phyloP scores from a whole-genome alignment of 2,888 invertebrate genomes.

The Macropis europaea region DNA sequence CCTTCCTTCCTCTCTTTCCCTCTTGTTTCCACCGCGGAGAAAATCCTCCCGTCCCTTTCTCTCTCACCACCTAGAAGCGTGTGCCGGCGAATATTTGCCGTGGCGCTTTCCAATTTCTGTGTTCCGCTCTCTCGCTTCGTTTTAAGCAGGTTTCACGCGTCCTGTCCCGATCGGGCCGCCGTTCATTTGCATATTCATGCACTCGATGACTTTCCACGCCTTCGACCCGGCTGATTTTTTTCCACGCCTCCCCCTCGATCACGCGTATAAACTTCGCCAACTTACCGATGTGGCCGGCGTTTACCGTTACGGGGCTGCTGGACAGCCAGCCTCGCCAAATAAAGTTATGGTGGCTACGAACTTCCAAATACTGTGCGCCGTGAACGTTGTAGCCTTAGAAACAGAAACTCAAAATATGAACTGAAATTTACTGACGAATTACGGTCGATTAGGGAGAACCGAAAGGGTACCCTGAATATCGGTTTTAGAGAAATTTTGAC shows the following conservation, averaged over 20 bases:
- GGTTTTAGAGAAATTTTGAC: too few relatives aligned
- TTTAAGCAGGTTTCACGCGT: constrained; percentile 36
- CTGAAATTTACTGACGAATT: too few relatives aligned
- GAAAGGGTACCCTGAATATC: too few relatives aligned
- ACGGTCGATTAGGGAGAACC: too few relatives aligned
- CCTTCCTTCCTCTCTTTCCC: too few relatives aligned
- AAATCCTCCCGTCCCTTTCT: too few relatives aligned
- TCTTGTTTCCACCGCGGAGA: too few relatives aligned
- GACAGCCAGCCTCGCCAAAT: constrained; percentile 22
- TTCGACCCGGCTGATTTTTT: constrained; percentile 12
- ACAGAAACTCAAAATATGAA: too few relatives aligned
- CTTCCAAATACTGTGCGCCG: constrained; percentile 17
- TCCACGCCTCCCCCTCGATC: neutral
- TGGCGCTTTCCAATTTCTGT: constrained; percentile 62
- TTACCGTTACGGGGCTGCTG: constrained; percentile 38
- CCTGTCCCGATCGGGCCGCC: constrained; percentile 21
- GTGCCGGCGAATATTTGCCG: constrained; percentile 37
- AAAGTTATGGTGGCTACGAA: too few relatives aligned
- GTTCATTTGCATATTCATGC: constrained; percentile 57
- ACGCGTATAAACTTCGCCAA: constrained; percentile 11
- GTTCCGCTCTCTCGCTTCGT: constrained; percentile 52
- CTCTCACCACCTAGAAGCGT: constrained; percentile 16
- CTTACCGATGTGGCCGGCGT: constrained; percentile 27
- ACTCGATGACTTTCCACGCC: constrained; percentile 45
- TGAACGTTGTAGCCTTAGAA: too few relatives aligned